Evolutionary conservation across 2,113 vertebrate genomes (phyloP).

Genomic region (Neomonachus schauinslandi): DNA sequence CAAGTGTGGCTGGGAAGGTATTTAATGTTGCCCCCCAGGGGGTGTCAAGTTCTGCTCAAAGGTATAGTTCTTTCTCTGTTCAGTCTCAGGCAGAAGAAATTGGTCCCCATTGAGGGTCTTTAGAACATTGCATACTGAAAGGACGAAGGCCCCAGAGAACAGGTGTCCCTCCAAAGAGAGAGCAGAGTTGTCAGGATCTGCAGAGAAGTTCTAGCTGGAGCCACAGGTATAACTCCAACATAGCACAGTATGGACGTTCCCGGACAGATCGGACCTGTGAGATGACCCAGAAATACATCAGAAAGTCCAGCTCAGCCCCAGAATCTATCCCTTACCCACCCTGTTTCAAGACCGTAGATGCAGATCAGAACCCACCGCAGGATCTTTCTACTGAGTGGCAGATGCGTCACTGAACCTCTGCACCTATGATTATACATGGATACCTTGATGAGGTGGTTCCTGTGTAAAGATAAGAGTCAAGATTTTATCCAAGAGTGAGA

Average conservation of each 20-base stretch:
- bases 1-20: background rate
- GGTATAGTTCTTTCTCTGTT: background rate
- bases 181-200: background rate
- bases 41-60: background rate
- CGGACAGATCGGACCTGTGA: background rate
- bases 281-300: background rate
- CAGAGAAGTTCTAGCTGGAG: background rate
- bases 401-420: accelerated
- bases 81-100: background rate
- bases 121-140: background rate
- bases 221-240: background rate
- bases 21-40: background rate
- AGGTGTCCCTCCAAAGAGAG: background rate
- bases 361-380: background rate
- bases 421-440: background rate
- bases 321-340: background rate
- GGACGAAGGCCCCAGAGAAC: background rate
- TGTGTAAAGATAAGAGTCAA: background rate
- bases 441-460: background rate
- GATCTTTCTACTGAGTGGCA: background rate
- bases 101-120: background rate
- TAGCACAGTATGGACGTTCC: background rate
- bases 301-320: background rate
- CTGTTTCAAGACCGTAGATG: background rate
- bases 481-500: background rate